Evolutionary conservation across 30 jellyfish, hydroid and myxozoan genomes (phyloP), one percentile per base, ranked within the genome.

Genomic region (Aurelia sp.): DNA sequence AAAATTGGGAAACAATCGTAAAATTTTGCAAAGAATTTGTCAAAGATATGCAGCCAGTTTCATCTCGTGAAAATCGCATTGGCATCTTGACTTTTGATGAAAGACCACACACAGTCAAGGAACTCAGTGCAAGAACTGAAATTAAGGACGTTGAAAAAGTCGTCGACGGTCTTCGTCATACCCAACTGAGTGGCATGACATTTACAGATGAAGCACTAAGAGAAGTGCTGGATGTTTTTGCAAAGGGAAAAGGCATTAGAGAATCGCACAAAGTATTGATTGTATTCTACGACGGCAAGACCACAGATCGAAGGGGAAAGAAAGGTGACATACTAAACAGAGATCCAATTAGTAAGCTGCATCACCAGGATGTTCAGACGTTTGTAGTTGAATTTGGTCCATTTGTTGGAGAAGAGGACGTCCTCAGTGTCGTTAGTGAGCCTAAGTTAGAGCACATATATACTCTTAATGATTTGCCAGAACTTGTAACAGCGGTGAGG

Each of bases 351-450:
- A 71, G 77, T 19, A 22, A 16, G 58, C 69, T 84, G 18, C 84
- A 48, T 0, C 73, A 73, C 12, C 78, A 76, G 3, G 93, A 76
- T 47, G 93, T 84, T 11, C 47, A 84, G 66, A 84, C 67, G 11
- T 84, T 84, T 73, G 93, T 35, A 60, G 87, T 84, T 30, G 93
- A 84, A 62, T 84, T 84, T 53, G 93, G 93, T 33, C 87, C 73
- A 20, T 84, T 58, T 55, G 66, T 84, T 19, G 93, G 84, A 30
- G 93, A 84, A 50, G 93, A 84, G 33, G 93, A 84, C 66, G 65
- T 84, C 51, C 9, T 72, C 60, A 66, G 87, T 31, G 77, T 84
- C 13, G 93, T 72, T 44, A 84, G 93, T 72, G 93, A 84, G 50
- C 93, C 93, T 4, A 84, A 84, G 55, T 23, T 84, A 66, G 93